Percentiles rank a stretch among this genome's conserved stretches.
phyloP scores from a whole-genome alignment of 2,888 invertebrate species.

The Drosophila seclusa region DNA sequence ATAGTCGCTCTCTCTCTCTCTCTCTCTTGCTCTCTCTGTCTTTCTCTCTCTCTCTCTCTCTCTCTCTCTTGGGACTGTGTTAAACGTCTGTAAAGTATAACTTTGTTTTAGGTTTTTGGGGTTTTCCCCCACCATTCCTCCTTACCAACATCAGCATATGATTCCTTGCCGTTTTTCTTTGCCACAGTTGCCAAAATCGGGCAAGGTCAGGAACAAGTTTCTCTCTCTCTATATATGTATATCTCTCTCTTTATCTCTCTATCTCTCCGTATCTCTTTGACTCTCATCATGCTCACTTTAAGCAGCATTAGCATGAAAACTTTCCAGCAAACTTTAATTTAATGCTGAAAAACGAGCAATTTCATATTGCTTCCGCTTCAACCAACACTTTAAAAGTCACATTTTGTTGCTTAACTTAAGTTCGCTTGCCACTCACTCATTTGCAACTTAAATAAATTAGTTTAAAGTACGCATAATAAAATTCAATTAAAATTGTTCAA shows the following conservation, averaged over 20 bases:
- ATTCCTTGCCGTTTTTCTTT: slow-evolving; percentile 64
- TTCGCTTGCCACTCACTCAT: not conserved
- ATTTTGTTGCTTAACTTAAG: not conserved
- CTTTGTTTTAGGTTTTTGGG: slow-evolving; percentile 81
- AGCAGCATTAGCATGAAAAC: slow-evolving; percentile 52
- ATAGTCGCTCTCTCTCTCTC: slow-evolving; percentile 13
- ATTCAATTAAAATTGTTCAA: too few species aligned
- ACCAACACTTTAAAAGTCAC: not conserved
- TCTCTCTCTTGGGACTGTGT: slow-evolving; percentile 45
- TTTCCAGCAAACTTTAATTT: slow-evolving; percentile 8
- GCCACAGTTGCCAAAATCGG: slow-evolving; percentile 72
- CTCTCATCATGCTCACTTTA: slow-evolving; percentile 17
- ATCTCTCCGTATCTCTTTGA: not conserved
- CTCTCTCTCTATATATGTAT: not conserved
- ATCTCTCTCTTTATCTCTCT: not conserved
- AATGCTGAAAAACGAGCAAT: not conserved
- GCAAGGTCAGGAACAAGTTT: slow-evolving; percentile 77
- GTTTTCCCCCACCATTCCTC: slow-evolving; percentile 47
- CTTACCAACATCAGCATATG: slow-evolving; percentile 50
- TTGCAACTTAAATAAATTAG: too few species aligned
- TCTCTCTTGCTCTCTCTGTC: slow-evolving; percentile 14
- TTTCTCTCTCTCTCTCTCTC: slow-evolving; percentile 10
- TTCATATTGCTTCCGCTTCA: not conserved
- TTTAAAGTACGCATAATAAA: too few species aligned
- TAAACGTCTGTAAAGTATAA: slow-evolving; percentile 78